Conservation (phyloP, 2,113 vertebrate genomes). For the Morone saxatilis region DNA sequence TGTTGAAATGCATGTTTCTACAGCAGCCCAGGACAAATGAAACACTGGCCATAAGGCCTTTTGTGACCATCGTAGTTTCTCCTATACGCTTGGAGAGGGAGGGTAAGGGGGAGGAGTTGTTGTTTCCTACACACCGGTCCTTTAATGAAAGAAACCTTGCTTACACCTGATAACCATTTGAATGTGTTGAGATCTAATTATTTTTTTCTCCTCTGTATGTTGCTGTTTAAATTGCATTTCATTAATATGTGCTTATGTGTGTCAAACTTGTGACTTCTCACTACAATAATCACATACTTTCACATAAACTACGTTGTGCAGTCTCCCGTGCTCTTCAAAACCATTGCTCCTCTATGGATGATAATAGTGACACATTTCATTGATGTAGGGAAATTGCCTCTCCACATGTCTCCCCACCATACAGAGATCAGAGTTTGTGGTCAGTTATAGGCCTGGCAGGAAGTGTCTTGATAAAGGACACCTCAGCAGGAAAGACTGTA, state of each 20-base stretch:
- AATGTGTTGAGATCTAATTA: background rate
- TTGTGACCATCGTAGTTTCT: too few relatives aligned
- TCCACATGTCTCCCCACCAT: conserved; percentile 22
- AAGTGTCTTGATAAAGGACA: conserved; percentile 14
- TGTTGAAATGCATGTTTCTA: too few relatives aligned
- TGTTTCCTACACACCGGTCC: too few relatives aligned
- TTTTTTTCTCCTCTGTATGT: background rate
- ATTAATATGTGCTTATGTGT: background rate
- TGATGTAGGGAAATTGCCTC: conserved; percentile 24
- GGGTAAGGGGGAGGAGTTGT: too few relatives aligned
- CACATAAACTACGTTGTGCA: too few relatives aligned
- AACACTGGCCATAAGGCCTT: too few relatives aligned
- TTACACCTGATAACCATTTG: background rate
- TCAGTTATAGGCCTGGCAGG: background rate
- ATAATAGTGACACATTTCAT: conserved; percentile 22
- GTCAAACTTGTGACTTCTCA: too few relatives aligned
- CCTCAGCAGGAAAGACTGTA: conserved; percentile 1
- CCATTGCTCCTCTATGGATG: background rate
- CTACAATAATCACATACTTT: background rate
- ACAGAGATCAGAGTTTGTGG: conserved; percentile 28
- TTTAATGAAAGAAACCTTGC: background rate
- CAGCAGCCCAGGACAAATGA: too few relatives aligned
- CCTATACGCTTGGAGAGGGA: too few relatives aligned
- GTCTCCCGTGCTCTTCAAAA: background rate
- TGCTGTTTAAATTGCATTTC: background rate